Evolutionary conservation across 1,140 invertebrate genomes (phyloP).

Genomic region (Oedothorax gibbosus): DNA sequence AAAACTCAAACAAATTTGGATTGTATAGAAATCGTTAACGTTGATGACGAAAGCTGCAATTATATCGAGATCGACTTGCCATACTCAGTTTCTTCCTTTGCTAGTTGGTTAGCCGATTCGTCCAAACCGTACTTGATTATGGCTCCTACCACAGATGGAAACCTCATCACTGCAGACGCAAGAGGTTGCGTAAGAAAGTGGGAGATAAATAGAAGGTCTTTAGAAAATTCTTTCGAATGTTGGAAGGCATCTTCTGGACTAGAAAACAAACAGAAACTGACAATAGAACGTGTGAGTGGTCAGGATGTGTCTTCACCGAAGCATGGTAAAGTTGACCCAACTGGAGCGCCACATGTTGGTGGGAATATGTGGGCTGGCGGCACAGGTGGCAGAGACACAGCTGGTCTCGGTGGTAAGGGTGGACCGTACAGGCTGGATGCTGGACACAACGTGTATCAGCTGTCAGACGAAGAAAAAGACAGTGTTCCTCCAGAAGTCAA

Average conservation of each 20-base stretch:
- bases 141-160: slow-evolving; percentile 66
- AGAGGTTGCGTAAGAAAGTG: slow-evolving; percentile 74
- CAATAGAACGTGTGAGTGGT: slow-evolving; percentile 41
- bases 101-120: slow-evolving; percentile 41
- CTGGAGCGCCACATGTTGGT: slow-evolving; percentile 91
- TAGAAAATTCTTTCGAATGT: slow-evolving; percentile 70
- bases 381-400: slow-evolving; percentile 87
- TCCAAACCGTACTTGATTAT: slow-evolving; percentile 35
- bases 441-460: slow-evolving; percentile 91
- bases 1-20: not conserved
- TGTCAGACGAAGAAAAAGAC: slow-evolving; percentile 90
- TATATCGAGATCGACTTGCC: slow-evolving; percentile 13
- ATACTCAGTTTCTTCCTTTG: slow-evolving; percentile 18
- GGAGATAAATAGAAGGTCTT: slow-evolving; percentile 72
- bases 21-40: slow-evolving; percentile 38
- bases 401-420: slow-evolving; percentile 92
- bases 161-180: slow-evolving; percentile 74
- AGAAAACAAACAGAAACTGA: slow-evolving; percentile 62
- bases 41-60: not conserved
- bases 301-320: slow-evolving; percentile 71
- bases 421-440: slow-evolving; percentile 92
- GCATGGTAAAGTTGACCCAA: slow-evolving; percentile 90
- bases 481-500: slow-evolving; percentile 76
- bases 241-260: slow-evolving; percentile 72
- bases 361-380: slow-evolving; percentile 97